A percentile compares a stretch with the other conserved stretches of the same genome.
phyloP scores from a whole-genome alignment of 92 coral and sea anemone species.

The Isaurus tuberculatus region DNA sequence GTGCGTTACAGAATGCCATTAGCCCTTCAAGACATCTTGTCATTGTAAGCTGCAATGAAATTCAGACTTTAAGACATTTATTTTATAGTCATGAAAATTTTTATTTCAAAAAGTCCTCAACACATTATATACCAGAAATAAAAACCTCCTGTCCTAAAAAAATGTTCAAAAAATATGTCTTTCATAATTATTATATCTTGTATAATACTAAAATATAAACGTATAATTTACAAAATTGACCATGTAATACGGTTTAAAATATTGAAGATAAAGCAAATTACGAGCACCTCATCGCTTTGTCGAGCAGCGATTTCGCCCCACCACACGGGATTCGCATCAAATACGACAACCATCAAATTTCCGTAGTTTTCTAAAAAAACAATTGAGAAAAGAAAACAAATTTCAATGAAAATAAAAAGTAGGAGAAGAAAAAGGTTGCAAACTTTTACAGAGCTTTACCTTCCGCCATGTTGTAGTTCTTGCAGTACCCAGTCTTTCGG shows the following conservation, averaged over 20 bases:
- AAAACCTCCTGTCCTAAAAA: too few relatives aligned
- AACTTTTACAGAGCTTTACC: conserved; percentile 46
- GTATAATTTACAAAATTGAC: too few relatives aligned
- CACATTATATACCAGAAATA: too few relatives aligned
- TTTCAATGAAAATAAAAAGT: not conserved
- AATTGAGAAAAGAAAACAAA: not conserved
- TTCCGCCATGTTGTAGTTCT: conserved; percentile 86
- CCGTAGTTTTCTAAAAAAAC: conserved; percentile 67
- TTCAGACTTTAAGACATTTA: not conserved
- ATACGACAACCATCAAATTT: conserved; percentile 80
- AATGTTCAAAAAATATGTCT: too few relatives aligned
- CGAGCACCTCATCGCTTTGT: conserved; percentile 44
- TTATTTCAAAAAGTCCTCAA: too few relatives aligned
- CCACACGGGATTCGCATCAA: conserved; percentile 92
- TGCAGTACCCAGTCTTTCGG: conserved; percentile 28
- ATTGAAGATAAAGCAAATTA: too few relatives aligned
- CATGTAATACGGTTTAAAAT: too few relatives aligned
- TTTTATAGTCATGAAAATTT: not conserved
- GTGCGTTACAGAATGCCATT: conserved; percentile 90
- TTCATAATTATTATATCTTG: too few relatives aligned
- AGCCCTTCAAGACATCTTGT: conserved; percentile 87
- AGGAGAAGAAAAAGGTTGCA: not conserved
- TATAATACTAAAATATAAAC: too few relatives aligned
- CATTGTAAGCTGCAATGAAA: conserved; percentile 65
- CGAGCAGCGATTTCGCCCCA: conserved; percentile 88